phyloP scores from a whole-genome alignment of 1,140 invertebrate species.

The Diorhabda carinulata region DNA sequence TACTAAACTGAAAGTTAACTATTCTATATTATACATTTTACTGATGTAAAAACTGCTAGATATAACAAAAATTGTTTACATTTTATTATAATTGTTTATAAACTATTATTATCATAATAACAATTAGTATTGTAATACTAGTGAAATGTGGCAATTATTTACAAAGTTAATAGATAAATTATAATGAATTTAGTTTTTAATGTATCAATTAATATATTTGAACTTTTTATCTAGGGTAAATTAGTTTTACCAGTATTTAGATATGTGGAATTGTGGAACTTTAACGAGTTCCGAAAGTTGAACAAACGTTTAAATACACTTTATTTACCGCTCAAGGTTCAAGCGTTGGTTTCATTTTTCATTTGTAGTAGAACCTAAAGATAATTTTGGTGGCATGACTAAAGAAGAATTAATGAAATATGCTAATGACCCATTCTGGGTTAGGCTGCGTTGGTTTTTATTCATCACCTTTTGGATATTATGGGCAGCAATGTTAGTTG shows the following conservation, averaged over 20 bases:
- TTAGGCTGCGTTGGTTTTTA: slow-evolving; percentile 76
- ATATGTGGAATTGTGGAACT: not conserved
- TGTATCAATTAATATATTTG: too few species aligned
- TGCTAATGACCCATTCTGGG: slow-evolving; percentile 90
- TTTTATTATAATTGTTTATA: too few species aligned
- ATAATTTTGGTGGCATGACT: slow-evolving; percentile 72
- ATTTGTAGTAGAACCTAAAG: slow-evolving; percentile 45
- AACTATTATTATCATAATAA: too few species aligned
- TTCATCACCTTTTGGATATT: slow-evolving; percentile 82
- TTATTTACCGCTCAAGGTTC: not conserved
- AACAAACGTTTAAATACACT: not conserved
- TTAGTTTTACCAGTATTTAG: not conserved
- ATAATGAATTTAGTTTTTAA: too few species aligned
- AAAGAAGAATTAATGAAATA: slow-evolving; percentile 91
- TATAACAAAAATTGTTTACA: too few species aligned
- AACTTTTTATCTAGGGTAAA: not conserved
- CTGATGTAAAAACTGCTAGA: too few species aligned
- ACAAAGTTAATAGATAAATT: too few species aligned
- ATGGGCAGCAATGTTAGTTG: slow-evolving; percentile 81
- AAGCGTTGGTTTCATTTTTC: not conserved
- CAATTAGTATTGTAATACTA: too few species aligned
- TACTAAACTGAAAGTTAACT: too few species aligned
- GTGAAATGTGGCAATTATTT: too few species aligned
- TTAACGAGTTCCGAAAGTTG: not conserved
- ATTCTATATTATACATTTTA: too few species aligned